Conservation (phyloP, 2,113 vertebrate genomes). For the Madoqua kirkii region DNA sequence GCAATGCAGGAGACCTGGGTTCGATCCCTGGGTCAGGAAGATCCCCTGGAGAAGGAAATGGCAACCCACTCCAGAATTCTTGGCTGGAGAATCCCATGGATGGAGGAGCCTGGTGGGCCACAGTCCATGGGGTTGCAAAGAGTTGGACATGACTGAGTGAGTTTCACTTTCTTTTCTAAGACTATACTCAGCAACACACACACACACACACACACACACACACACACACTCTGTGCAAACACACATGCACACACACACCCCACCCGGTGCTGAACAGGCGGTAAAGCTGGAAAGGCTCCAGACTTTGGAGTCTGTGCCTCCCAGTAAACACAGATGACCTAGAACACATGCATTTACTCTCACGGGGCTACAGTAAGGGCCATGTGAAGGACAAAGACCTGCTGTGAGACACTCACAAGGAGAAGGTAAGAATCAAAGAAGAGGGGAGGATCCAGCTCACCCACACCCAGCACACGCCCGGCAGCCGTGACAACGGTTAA, state of each 20-base stretch:
- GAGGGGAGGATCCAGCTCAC: not conserved
- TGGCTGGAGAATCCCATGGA: not conserved
- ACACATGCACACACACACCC: not conserved
- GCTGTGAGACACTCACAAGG: not conserved
- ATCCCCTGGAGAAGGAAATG: not conserved
- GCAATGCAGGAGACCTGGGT: not conserved
- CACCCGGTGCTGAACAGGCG: accelerated
- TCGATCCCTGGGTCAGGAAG: not conserved
- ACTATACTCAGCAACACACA: not conserved
- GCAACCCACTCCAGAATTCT: not conserved
- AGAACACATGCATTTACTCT: not conserved
- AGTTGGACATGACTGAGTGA: not conserved
- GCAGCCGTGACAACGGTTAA: accelerated
- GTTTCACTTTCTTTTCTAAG: not conserved
- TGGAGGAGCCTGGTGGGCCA: not conserved
- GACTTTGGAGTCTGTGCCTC: not conserved
- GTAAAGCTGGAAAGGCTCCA: not conserved
- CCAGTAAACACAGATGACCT: accelerated
- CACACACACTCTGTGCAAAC: too few species aligned
- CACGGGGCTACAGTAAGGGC: not conserved
- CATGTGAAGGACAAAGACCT: not conserved
- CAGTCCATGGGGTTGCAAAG: not conserved
- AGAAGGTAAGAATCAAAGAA: not conserved
- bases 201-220: not conserved
- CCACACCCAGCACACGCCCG: not conserved